A percentile compares a stretch with the other conserved stretches of the same genome.
Evolutionary conservation across 1,140 invertebrate genomes (phyloP).

Genomic region (Pseudomyrmex gracilis): DNA sequence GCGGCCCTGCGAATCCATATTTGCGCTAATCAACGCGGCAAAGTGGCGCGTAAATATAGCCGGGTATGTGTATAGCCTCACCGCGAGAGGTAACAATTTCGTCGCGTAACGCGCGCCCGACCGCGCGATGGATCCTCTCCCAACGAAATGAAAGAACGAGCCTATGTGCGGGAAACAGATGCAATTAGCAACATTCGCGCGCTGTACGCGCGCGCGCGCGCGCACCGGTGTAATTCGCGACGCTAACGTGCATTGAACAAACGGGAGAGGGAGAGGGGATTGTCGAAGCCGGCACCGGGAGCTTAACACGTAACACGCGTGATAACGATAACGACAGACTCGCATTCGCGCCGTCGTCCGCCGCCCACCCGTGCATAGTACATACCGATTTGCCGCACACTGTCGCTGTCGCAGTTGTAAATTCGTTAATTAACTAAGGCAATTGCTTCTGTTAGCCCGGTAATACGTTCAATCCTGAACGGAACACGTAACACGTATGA

Average conservation of each 20-base stretch:
- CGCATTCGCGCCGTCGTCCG: slow-evolving; percentile 32
- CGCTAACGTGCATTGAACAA: slow-evolving; percentile 43
- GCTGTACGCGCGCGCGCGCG: background rate
- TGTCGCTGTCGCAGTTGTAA: slow-evolving; percentile 77
- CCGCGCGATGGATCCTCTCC: background rate
- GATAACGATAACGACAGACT: slow-evolving; percentile 67
- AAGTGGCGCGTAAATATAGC: slow-evolving; percentile 33
- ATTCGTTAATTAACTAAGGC: slow-evolving; percentile 83
- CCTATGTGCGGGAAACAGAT: background rate
- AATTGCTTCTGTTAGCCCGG: slow-evolving; percentile 77
- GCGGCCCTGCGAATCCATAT: slow-evolving; percentile 19
- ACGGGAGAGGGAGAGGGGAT: background rate
- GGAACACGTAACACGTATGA: slow-evolving; percentile 61
- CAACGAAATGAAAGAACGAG: slow-evolving; percentile 40
- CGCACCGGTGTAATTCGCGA: slow-evolving; percentile 14
- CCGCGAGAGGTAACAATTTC: slow-evolving; percentile 5
- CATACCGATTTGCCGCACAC: slow-evolving; percentile 74
- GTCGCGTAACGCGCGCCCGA: background rate
- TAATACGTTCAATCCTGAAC: slow-evolving; percentile 71
- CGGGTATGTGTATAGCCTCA: background rate
- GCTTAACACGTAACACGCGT: slow-evolving; percentile 57
- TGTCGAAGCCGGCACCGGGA: slow-evolving; percentile 14
- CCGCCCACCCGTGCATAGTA: slow-evolving; percentile 7
- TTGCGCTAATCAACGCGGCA: slow-evolving; percentile 53
- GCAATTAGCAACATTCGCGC: slow-evolving; percentile 33